A percentile compares a stretch with the other conserved stretches of the same genome.
Conservation (phyloP, 2,888 invertebrate species). For the Meteorus cinctellus region DNA sequence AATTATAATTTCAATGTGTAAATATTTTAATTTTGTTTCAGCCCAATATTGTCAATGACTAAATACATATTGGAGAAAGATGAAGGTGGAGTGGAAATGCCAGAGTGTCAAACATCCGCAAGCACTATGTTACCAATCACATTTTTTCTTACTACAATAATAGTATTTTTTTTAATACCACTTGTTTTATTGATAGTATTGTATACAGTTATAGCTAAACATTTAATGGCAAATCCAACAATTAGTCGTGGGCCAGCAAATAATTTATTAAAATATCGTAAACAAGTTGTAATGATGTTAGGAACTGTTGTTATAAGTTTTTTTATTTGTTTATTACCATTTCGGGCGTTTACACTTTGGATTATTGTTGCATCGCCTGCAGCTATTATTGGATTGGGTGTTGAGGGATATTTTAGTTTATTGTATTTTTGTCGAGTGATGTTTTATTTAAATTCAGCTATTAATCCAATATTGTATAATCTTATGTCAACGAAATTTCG, state of each 20-base stretch:
- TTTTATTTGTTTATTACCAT: constrained; percentile 92
- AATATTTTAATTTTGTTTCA: constrained; percentile 73
- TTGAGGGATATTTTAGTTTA: constrained; percentile 87
- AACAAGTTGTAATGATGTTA: constrained; percentile 90
- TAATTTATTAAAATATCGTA: constrained; percentile 82
- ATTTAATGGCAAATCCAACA: constrained; percentile 86
- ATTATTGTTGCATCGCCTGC: constrained; percentile 86
- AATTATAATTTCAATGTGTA: constrained; percentile 2
- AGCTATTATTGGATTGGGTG: constrained; percentile 79
- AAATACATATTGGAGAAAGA: constrained; percentile 83
- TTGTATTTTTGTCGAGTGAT: constrained; percentile 90
- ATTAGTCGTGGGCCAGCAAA: constrained; percentile 78
- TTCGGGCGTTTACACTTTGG: constrained; percentile 91
- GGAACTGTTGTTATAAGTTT: constrained; percentile 92
- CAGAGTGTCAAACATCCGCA: constrained; percentile 88
- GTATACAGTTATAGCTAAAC: constrained; percentile 89
- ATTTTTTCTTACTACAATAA: constrained; percentile 87
- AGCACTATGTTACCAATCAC: constrained; percentile 83
- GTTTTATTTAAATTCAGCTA: constrained; percentile 92
- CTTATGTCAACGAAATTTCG: constrained; percentile 94
- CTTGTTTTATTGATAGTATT: constrained; percentile 86
- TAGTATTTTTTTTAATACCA: constrained; percentile 89
- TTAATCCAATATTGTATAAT: constrained; percentile 93
- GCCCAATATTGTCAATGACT: constrained; percentile 89
- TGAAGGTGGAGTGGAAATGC: constrained; percentile 80